phyloP scores from a whole-genome alignment of 37 sponge, comb jelly and placozoan species.

The Hormiphora californensis region DNA sequence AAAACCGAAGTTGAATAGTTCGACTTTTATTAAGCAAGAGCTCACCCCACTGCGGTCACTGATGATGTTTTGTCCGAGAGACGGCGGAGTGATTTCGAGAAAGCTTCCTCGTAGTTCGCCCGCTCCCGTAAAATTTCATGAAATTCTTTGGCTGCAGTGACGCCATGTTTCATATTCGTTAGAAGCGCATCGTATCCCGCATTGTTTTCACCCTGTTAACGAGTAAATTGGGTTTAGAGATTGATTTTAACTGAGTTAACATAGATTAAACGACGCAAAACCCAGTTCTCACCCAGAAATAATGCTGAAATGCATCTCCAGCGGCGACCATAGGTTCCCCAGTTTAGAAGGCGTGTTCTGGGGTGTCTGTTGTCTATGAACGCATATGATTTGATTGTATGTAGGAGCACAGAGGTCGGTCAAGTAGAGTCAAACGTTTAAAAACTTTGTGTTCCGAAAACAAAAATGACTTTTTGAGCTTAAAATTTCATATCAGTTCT shows the following conservation, averaged over 20 bases:
- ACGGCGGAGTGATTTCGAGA: not conserved
- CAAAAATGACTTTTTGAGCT: too few species aligned
- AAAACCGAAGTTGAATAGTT: too few species aligned
- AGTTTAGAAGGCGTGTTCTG: too few species aligned
- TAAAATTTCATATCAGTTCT: too few species aligned
- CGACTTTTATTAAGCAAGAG: not conserved
- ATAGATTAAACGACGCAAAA: not conserved
- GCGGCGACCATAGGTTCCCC: conserved; percentile 53
- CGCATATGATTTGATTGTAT: too few species aligned
- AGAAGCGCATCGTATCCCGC: conserved; percentile 54
- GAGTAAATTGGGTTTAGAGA: not conserved
- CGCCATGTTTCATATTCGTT: conserved; percentile 33
- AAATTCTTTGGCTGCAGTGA: conserved; percentile 41
- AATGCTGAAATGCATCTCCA: conserved; percentile 50
- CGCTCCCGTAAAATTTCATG: conserved; percentile 40
- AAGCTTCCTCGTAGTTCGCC: conserved; percentile 42
- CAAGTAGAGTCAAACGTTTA: too few species aligned
- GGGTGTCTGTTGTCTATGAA: too few species aligned
- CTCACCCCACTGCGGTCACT: conserved; percentile 39
- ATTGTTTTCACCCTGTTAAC: conserved; percentile 42
- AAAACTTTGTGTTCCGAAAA: too few species aligned
- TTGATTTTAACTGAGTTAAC: not conserved
- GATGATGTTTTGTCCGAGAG: conserved; percentile 27
- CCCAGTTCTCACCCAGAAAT: conserved; percentile 32
- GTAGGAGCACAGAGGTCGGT: too few species aligned